Evolutionary conservation across 2,797 vertebrate species (phyloP).

Genomic region (Rhinoraja longicauda): DNA sequence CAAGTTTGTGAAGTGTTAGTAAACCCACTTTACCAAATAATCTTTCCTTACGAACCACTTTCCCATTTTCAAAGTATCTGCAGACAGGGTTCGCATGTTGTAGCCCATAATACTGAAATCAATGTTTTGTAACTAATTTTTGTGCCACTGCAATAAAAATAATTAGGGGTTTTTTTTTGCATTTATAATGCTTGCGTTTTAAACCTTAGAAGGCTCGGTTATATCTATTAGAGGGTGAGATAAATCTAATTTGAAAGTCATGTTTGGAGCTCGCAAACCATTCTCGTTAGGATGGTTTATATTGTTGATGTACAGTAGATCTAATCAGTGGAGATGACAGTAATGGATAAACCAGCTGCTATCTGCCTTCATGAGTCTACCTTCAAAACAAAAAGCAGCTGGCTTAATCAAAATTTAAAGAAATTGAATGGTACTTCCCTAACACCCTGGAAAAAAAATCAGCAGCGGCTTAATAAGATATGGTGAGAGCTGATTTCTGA

Average conservation of each 20-base stretch:
- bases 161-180: conserved; percentile 1
- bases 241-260: conserved; percentile 17
- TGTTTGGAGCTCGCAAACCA: neutral
- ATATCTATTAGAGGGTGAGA: neutral
- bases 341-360: conserved; percentile 12
- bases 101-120: neutral
- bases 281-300: neutral
- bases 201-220: neutral
- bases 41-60: neutral
- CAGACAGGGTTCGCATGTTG: neutral
- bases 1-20: neutral
- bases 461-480: neutral
- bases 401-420: conserved; percentile 21
- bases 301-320: conserved; percentile 34
- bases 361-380: conserved; percentile 7
- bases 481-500: conserved; percentile 25
- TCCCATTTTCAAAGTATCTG: conserved; percentile 12
- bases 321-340: conserved; percentile 26
- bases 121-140: neutral
- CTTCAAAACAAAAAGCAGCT: neutral
- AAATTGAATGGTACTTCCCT: neutral
- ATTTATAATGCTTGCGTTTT: neutral
- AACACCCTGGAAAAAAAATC: neutral
- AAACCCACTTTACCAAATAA: conserved; percentile 4
- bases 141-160: neutral